Conservation (phyloP, 2,797 vertebrate genomes). For the Pseudomugil tenellus region DNA sequence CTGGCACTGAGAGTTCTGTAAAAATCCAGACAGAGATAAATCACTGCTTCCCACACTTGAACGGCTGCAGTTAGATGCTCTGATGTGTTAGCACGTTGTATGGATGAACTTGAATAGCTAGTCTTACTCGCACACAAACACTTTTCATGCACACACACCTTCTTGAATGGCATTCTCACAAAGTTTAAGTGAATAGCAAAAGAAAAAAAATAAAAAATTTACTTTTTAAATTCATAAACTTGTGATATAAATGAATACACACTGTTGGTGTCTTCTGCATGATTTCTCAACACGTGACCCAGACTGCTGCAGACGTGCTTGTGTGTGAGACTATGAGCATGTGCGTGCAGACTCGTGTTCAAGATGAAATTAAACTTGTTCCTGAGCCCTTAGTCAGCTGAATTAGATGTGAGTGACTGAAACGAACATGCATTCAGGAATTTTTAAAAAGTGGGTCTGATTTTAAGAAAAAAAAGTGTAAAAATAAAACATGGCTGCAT, state of each 20-base stretch:
- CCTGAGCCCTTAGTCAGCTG: constrained; percentile 35
- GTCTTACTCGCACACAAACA: not conserved
- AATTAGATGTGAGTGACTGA: constrained; percentile 27
- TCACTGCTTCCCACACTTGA: constrained; percentile 35
- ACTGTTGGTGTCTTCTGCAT: not conserved
- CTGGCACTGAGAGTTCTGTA: constrained; percentile 27
- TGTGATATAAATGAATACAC: not conserved
- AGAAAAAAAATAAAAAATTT: not conserved
- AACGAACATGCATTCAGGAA: constrained; percentile 25
- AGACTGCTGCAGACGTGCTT: constrained; percentile 29
- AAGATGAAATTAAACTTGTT: constrained; percentile 50
- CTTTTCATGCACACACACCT: not conserved
- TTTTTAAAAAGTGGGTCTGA: constrained; percentile 17
- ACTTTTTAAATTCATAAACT: not conserved
- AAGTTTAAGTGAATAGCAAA: not conserved
- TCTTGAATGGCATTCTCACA: not conserved
- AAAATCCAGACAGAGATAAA: constrained; percentile 64
- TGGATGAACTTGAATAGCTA: constrained; percentile 38
- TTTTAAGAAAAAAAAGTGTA: constrained; percentile 7
- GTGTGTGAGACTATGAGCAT: constrained; percentile 1
- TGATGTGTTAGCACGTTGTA: constrained; percentile 49
- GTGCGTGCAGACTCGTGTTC: constrained; percentile 25
- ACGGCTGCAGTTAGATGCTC: constrained; percentile 26
- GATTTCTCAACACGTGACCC: constrained; percentile 5
- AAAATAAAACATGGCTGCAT: constrained; percentile 25